Evolutionary conservation across 2,797 vertebrate genomes (phyloP).

Genomic region (Poliocrania exsul): DNA sequence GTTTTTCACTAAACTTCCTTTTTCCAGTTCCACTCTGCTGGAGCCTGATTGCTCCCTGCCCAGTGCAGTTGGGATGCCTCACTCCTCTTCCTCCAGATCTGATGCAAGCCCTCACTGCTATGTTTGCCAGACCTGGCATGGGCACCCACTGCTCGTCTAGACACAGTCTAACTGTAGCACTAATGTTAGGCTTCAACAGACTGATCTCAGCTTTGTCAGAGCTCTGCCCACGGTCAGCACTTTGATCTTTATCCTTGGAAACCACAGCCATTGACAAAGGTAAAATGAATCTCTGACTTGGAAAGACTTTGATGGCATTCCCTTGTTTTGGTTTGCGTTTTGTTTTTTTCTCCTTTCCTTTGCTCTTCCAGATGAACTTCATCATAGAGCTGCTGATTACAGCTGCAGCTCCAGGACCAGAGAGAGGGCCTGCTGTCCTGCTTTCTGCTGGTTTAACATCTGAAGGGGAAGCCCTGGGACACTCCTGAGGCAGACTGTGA

Average conservation of each 20-base stretch:
- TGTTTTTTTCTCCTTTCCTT: not conserved
- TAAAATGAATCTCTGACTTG: conserved; percentile 73
- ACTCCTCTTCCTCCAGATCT: not conserved
- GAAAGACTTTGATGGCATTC: conserved; percentile 75
- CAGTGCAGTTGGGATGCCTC: conserved; percentile 2
- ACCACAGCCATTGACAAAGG: conserved; percentile 79
- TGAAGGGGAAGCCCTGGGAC: not conserved
- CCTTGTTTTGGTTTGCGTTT: conserved; percentile 37
- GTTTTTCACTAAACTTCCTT: not conserved
- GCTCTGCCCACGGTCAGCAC: conserved; percentile 75
- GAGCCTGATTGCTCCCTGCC: not conserved
- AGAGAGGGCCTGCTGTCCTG: not conserved
- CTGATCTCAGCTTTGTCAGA: conserved; percentile 72
- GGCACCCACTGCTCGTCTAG: conserved; percentile 74
- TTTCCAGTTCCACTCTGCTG: not conserved
- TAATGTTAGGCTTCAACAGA: conserved; percentile 78
- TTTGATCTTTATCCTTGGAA: conserved; percentile 82
- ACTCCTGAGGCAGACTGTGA: not conserved
- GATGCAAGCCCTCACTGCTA: conserved; percentile 12
- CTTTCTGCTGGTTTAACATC: not conserved
- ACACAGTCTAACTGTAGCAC: conserved; percentile 74
- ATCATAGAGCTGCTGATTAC: conserved; percentile 59
- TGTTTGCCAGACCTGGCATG: conserved; percentile 60
- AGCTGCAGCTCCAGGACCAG: conserved; percentile 54
- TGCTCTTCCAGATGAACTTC: conserved; percentile 63